Evolutionary conservation across 1,140 invertebrate genomes (phyloP), one percentile per base, ranked within the genome.

Genomic region (Calosoma granatense): DNA sequence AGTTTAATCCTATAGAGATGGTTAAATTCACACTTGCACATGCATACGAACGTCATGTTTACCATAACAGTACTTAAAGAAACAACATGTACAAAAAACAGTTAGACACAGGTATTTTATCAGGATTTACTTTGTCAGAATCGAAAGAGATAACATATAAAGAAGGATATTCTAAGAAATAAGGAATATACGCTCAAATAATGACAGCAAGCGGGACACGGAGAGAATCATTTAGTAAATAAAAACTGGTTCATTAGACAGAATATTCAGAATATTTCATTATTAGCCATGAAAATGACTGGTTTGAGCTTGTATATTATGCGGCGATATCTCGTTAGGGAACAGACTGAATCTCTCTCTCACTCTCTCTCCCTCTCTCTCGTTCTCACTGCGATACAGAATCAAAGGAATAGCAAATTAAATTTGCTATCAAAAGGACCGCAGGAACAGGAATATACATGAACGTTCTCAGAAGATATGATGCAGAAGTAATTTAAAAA

Each of bases 401-500:
- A 47, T 47, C 41, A 47, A 47, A 47, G 41, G 41, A 47, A 47
- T 47, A 17, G 41, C 17, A 47, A 47, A 47, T 47, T 47, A 12
- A 47, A 47, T 47, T 47, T 47, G 41, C 6, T 47, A 47, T 47
- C 41, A 47, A 47, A 47, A 47, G 41, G 41, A 47, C 41, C 41
- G 17, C 41, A 47, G 9, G 3, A 9, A 47, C 41, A 47, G 9
- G n/a, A 47, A 47, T 12, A 47, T 9, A 47, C 41, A 47, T 9
- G 41, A 17, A 47, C 15, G 41, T 47, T 47, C 41, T 9, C 15
- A 17, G 17, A 47, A 47, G 41, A 47, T 47, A 47, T 47, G 41
- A 47, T 47, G 41, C 41, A 47, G 41, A 47, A 47, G 41, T 47
- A 47, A 47, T 47, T 47, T 47, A 47, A 47, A 47, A 47, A 47